Conservation (phyloP, 2,888 invertebrate species). For the Plemyria rubiginata region DNA sequence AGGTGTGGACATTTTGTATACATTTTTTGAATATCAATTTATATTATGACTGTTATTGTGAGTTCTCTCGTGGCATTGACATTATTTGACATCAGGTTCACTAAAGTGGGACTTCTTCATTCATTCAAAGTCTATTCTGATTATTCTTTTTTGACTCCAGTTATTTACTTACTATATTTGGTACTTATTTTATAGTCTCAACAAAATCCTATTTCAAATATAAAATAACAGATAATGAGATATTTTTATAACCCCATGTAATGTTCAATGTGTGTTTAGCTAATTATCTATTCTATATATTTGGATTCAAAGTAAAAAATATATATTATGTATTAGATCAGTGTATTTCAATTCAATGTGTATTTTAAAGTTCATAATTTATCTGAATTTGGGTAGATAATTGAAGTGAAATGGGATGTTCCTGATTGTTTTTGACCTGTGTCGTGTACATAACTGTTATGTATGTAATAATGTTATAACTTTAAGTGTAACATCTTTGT, state of each 20-base stretch:
- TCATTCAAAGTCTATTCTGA: constrained; percentile 7
- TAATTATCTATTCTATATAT: neutral
- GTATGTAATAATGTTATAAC: constrained; percentile 69
- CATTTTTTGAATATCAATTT: constrained; percentile 74
- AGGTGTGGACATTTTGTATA: constrained; percentile 82
- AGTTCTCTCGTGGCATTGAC: constrained; percentile 82
- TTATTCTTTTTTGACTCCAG: neutral
- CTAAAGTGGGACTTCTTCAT: constrained; percentile 33
- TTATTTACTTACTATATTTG: neutral
- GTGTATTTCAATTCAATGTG: neutral
- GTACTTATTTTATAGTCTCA: neutral
- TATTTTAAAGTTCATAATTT: neutral
- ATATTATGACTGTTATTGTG: constrained; percentile 65
- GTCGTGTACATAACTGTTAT: constrained; percentile 70
- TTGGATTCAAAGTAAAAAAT: no score
- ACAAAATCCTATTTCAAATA: neutral
- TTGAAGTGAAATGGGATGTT: constrained; percentile 22
- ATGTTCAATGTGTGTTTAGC: neutral
- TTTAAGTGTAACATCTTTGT: constrained; percentile 81
- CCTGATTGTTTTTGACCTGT: constrained; percentile 62
- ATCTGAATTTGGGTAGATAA: constrained; percentile 7
- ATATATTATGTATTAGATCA: no score
- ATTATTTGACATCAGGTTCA: constrained; percentile 64
- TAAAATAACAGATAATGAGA: neutral
- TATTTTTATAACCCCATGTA: neutral